These are phyloP conservation scores for Laspeyria flexula DNA, from an alignment of 2,888 invertebrate genomes.

Conservation along the genomic window DNA sequence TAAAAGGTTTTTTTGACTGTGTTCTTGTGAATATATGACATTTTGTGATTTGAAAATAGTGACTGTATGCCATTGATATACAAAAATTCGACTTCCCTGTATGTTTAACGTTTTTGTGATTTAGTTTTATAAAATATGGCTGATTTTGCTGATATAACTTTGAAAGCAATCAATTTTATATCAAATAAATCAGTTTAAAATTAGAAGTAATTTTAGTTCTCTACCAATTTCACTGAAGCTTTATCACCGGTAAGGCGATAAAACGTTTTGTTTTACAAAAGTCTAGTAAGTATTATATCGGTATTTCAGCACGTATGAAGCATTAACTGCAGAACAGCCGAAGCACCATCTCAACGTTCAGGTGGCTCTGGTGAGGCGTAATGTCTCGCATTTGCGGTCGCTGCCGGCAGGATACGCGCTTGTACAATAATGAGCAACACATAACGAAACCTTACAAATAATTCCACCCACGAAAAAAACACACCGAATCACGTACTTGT, in stretches of 20 bases:
- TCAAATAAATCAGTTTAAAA: no score
- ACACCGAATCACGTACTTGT: constrained; percentile 83
- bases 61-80: no score
- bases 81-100: no score
- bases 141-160: no score
- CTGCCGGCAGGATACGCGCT: constrained; percentile 80
- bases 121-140: no score
- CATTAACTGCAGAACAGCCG: constrained; percentile 57
- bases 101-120: no score
- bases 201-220: no score
- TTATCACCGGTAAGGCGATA: constrained; percentile 34
- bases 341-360: constrained; percentile 64
- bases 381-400: constrained; percentile 84
- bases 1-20: no score
- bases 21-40: no score
- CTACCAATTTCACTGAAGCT: constrained; percentile 1
- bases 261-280: constrained; percentile 54
- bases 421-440: constrained; percentile 85
- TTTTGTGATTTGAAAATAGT: no score
- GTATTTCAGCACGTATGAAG: constrained; percentile 66
- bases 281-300: constrained; percentile 32
- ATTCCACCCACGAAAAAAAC: constrained; percentile 84
- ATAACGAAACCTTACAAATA: constrained; percentile 86
- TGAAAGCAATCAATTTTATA: no score
- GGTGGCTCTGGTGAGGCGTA: constrained; percentile 68